Evolutionary conservation across 1,140 invertebrate genomes (phyloP).

Genomic region (Lordiphosa collinella): DNA sequence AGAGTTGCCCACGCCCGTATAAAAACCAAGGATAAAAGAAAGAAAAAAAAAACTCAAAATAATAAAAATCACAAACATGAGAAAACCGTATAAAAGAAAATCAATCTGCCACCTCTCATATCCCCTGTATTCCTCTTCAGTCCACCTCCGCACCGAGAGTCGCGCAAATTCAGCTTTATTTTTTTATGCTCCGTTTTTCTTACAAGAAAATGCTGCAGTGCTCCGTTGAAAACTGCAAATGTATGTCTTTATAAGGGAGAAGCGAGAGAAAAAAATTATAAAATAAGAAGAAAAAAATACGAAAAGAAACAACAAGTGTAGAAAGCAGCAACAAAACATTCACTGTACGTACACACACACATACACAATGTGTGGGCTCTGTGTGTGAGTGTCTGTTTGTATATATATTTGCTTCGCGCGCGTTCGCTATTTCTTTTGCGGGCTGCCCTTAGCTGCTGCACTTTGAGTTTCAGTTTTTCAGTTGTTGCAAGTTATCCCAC

Average conservation of each 20-base stretch:
- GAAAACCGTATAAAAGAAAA: constrained; percentile 61
- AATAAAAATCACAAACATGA: constrained; percentile 69
- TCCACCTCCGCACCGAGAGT: constrained; percentile 18
- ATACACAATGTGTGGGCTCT: constrained; percentile 17
- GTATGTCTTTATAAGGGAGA: constrained; percentile 70
- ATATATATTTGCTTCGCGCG: constrained; percentile 69
- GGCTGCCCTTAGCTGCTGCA: constrained; percentile 55
- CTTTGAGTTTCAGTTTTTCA: constrained; percentile 69
- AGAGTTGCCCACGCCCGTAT: no score
- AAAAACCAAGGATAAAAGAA: no score
- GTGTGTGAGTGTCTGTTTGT: constrained; percentile 31
- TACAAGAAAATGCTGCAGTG: constrained; percentile 72
- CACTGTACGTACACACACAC: constrained; percentile 66
- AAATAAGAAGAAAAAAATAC: constrained; percentile 42
- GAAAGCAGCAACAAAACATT: constrained; percentile 56
- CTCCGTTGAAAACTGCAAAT: constrained; percentile 55
- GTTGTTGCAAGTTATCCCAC: constrained; percentile 73
- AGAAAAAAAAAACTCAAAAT: constrained; percentile 19
- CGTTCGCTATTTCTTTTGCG: constrained; percentile 68
- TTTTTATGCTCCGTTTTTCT: constrained; percentile 60
- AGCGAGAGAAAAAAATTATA: constrained; percentile 61
- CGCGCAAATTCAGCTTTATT: constrained; percentile 73
- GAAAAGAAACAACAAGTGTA: constrained; percentile 29
- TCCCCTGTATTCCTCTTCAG: not conserved
- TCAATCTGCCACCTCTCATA: constrained; percentile 42